A percentile compares a stretch with the other conserved stretches of the same genome.
phyloP scores from a whole-genome alignment of 2,888 invertebrate species.

The Amblyjoppa fuscipennis region DNA sequence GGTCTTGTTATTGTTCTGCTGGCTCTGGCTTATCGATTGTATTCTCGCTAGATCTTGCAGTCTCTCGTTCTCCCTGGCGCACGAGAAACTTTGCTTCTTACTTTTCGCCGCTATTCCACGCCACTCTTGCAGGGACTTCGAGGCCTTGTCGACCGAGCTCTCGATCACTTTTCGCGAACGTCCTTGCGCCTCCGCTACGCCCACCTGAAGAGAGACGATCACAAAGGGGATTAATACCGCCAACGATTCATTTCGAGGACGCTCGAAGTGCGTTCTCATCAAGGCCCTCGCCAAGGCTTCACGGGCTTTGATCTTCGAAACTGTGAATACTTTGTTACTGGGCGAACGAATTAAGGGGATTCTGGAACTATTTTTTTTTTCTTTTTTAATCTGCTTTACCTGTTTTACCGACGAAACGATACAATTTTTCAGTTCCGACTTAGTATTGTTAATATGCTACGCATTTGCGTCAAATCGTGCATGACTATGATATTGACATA shows the following conservation, averaged over 20 bases:
- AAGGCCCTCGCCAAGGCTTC: neutral
- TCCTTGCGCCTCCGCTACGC: conserved; percentile 88
- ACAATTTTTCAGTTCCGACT: too few relatives aligned
- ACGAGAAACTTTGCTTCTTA: conserved; percentile 95
- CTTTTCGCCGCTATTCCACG: conserved; percentile 94
- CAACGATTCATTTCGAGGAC: neutral
- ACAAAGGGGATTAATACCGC: neutral
- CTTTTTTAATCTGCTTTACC: neutral
- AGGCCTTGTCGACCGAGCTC: conserved; percentile 92
- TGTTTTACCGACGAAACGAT: too few relatives aligned
- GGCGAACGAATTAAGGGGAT: neutral
- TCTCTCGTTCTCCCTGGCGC: conserved; percentile 96
- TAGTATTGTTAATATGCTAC: too few relatives aligned
- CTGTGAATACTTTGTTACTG: neutral
- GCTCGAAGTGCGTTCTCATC: neutral
- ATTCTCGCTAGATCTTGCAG: conserved; percentile 90
- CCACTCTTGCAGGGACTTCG: conserved; percentile 93
- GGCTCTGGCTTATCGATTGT: conserved; percentile 87
- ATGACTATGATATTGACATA: too few relatives aligned
- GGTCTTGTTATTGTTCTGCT: conserved; percentile 86
- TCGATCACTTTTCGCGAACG: conserved; percentile 88
- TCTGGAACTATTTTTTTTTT: neutral
- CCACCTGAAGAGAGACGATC: conserved; percentile 86
- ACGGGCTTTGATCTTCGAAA: neutral
- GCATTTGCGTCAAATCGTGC: too few relatives aligned